These are phyloP conservation scores for Hedya salicella DNA, from an alignment of 2,888 invertebrate genomes.

Conservation along the genomic window DNA sequence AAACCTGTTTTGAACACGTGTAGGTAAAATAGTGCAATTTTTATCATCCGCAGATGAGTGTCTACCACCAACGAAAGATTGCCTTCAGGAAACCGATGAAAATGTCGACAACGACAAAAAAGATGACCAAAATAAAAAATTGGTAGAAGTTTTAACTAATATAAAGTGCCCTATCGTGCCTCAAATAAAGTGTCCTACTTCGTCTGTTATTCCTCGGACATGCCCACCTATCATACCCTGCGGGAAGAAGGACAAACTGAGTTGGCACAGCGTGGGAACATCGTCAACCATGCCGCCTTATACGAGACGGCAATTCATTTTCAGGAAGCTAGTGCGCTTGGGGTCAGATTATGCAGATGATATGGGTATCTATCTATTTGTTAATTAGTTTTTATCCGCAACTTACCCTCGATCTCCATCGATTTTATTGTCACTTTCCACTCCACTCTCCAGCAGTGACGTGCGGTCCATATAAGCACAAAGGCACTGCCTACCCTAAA, in stretches of 20 bases:
- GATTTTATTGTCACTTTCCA: too few species aligned
- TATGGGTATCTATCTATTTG: too few species aligned
- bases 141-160: neutral
- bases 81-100: neutral
- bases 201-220: too few species aligned
- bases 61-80: neutral
- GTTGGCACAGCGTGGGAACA: neutral
- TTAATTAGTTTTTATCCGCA: too few species aligned
- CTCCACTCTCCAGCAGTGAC: too few species aligned
- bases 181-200: too few species aligned
- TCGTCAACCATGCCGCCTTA: neutral
- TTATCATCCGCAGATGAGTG: neutral
- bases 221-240: slow-evolving; percentile 9
- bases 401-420: too few species aligned
- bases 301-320: neutral
- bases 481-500: too few species aligned
- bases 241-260: neutral
- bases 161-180: neutral
- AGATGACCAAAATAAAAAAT: neutral
- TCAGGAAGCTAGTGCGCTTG: neutral
- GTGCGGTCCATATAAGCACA: too few species aligned
- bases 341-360: neutral
- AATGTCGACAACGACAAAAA: too few species aligned
- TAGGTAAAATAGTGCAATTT: too few species aligned
- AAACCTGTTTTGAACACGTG: too few species aligned